Evolutionary conservation across 2,113 vertebrate species (phyloP).

Genomic region (Tapirus terrestris): DNA sequence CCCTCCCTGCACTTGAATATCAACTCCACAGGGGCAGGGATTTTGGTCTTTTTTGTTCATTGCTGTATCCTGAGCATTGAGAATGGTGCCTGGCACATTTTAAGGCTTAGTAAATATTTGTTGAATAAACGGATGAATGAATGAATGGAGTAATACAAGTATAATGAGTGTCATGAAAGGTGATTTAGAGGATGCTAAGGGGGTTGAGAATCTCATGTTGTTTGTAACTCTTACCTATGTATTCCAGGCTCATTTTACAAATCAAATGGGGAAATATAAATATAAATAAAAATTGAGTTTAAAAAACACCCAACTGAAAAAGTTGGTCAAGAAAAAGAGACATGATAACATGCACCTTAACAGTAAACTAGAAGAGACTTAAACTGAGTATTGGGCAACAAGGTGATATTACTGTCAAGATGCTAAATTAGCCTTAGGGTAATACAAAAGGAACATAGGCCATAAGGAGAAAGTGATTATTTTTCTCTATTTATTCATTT

Average conservation of each 20-base stretch:
- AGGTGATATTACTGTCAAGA: neutral
- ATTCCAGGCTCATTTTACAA: slow-evolving; percentile 45
- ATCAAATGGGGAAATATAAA: slow-evolving; percentile 2
- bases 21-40: neutral
- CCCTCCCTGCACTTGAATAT: neutral
- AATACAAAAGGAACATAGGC: neutral
- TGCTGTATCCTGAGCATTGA: neutral
- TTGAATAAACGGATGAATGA: slow-evolving; percentile 33
- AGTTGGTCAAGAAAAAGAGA: slow-evolving; percentile 8
- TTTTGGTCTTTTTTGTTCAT: neutral
- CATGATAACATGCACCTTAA: neutral
- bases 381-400: neutral
- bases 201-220: neutral
- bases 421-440: neutral
- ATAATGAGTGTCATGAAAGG: neutral
- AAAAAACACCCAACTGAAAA: neutral
- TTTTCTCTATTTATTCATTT: neutral
- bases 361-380: neutral
- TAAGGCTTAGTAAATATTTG: slow-evolving; percentile 52
- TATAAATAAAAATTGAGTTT: neutral
- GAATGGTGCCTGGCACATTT: neutral
- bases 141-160: neutral
- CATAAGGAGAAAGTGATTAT: neutral
- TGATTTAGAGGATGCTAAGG: neutral
- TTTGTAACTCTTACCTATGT: neutral